Conservation (phyloP, 1,140 invertebrate species). For the Lordiphosa clarofinis region DNA sequence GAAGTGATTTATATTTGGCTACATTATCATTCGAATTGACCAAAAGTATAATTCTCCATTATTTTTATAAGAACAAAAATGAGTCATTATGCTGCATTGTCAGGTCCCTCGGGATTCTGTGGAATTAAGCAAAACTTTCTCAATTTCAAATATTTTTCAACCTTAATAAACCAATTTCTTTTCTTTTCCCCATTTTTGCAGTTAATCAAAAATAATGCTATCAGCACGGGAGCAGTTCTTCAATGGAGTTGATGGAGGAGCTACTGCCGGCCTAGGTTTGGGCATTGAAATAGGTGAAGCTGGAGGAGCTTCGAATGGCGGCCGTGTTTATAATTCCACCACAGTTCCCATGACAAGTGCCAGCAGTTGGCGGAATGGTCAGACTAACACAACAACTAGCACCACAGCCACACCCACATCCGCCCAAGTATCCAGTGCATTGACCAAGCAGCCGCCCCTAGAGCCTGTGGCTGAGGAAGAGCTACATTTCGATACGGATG, state of each 20-base stretch:
- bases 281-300: constrained; percentile 58
- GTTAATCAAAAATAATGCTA: constrained; percentile 53
- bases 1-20: too few relatives aligned
- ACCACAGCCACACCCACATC: constrained; percentile 3
- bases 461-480: constrained; percentile 57
- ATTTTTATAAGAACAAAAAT: too few relatives aligned
- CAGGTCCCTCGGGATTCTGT: too few relatives aligned
- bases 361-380: constrained; percentile 41
- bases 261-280: constrained; percentile 49
- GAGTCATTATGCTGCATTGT: too few relatives aligned
- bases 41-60: too few relatives aligned
- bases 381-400: constrained; percentile 14
- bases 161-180: too few relatives aligned
- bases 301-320: constrained; percentile 17
- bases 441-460: constrained; percentile 29
- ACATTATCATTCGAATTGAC: too few relatives aligned
- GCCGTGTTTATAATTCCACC: constrained; percentile 65
- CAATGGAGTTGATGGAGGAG: constrained; percentile 35
- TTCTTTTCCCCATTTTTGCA: constrained; percentile 1
- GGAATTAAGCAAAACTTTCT: too few relatives aligned
- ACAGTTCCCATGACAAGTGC: constrained; percentile 60
- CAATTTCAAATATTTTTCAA: too few relatives aligned
- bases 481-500: constrained; percentile 38
- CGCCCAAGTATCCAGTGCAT: constrained; percentile 15
- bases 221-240: constrained; percentile 71